phyloP scores from a whole-genome alignment of 35 echinoderm and acorn worm genomes.

The Ptychodera flava region DNA sequence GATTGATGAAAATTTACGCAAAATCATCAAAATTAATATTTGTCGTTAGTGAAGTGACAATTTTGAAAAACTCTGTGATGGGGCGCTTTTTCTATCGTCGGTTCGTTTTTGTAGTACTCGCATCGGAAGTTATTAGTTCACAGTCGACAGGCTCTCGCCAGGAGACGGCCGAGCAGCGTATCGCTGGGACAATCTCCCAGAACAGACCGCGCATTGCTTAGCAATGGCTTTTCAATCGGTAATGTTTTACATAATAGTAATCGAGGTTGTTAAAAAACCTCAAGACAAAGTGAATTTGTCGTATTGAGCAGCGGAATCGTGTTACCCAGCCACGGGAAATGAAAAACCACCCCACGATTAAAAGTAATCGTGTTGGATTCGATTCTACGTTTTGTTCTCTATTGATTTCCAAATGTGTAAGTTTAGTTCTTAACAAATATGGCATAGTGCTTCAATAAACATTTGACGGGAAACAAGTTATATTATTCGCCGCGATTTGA shows the following conservation, averaged over 20 bases:
- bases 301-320: background rate
- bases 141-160: background rate
- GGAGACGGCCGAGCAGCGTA: background rate
- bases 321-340: background rate
- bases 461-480: too few species aligned
- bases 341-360: background rate
- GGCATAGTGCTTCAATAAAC: background rate
- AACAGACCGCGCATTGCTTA: background rate
- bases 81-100: too few species aligned
- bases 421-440: background rate
- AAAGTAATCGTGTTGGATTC: background rate
- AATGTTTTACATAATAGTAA: background rate
- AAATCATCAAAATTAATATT: too few species aligned
- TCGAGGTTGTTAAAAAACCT: background rate
- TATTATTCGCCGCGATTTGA: too few species aligned
- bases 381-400: background rate
- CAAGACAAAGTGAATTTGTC: background rate
- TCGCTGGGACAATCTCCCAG: background rate
- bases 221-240: background rate
- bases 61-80: too few species aligned
- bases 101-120: too few species aligned
- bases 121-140: background rate
- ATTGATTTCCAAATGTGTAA: too few species aligned
- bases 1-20: too few species aligned
- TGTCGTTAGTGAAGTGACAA: too few species aligned